Evolutionary conservation across 1,140 invertebrate genomes (phyloP), one percentile per base, ranked within the genome.

Genomic region (Chironomus tepperi): DNA sequence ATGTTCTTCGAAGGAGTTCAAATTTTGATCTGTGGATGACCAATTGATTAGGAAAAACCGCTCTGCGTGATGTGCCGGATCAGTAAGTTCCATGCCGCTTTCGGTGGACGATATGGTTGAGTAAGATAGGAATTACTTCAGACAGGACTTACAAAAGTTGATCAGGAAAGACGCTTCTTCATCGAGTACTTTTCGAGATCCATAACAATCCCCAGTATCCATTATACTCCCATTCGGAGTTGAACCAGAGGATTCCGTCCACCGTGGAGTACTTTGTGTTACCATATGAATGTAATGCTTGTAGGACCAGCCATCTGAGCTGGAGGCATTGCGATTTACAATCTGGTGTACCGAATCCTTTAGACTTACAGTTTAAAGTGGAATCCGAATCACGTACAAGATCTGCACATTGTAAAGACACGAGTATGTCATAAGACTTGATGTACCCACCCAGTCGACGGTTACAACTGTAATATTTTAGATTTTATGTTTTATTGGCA

Each of bases 401-500:
- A n/a, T n/a, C n/a, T n/a, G n/a, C n/a, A n/a, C n/a, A n/a, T n/a
- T n/a, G n/a, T n/a, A n/a, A n/a, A n/a, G n/a, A n/a, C n/a, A n/a
- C n/a, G n/a, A n/a, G n/a, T n/a, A n/a, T n/a, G n/a, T n/a, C n/a
- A n/a, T n/a, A n/a, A n/a, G n/a, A n/a, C n/a, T n/a, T n/a, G n/a
- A n/a, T n/a, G 15, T 47, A 9, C 9, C 43, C 43, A 47, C 43
- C 9, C 43, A 80, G 85, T 84, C 74, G 81, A 78, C 64, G 85
- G 75, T n/a, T n/a, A n/a, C n/a, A n/a, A n/a, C n/a, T n/a, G n/a
- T n/a, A n/a, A n/a, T n/a, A n/a, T n/a, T n/a, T n/a, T n/a, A n/a
- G n/a, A n/a, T n/a, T n/a, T n/a, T n/a, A n/a, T n/a, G n/a, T n/a
- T n/a, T n/a, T n/a, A n/a, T n/a, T n/a, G n/a, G n/a, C n/a, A n/a